Base-by-base conservation (phyloP, 1,140 invertebrate species). In the Ips nitidus region DNA sequence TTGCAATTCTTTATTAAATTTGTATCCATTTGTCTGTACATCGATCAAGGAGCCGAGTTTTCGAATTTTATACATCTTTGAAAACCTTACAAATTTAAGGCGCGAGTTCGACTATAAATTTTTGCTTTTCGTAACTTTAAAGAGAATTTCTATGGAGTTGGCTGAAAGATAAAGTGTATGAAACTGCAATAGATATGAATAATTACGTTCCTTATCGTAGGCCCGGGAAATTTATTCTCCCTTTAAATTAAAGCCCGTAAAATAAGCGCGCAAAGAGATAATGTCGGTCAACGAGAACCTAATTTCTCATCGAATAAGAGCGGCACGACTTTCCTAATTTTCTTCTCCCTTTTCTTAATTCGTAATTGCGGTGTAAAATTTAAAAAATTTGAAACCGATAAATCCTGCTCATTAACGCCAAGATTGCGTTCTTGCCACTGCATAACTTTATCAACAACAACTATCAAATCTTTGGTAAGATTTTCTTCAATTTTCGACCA, bases 221-320 rank as follows among this genome's bases (percentile, higher is more conserved):
- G 6, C 52, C 4, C 41, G 6, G 8, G 22, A 40, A 56, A 56
- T 56, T 55, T 65, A 55, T 65, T 65, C 53, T 50, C 42, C 63
- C 63, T 56, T 64, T 65, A 65, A 56, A 65, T 65, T 65, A 65
- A 43, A 65, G n/a, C 8, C 53, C 56, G 53, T 65, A 65, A 65
- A 65, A 56, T 57, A 55, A 65, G 63, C 52, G 42, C 38, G 53
- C 36, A 40, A 65, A 56, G 41, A 65, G 63, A 65, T 65, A 65
- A 65, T 65, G 63, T 65, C 63, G 63, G 63, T 65, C 63, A 65
- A 57, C 63, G 52, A 56, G 63, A 57, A 41, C 63, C 63, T 65
- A 65, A 65, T 65, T 65, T 65, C 63, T 65, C 63, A 65, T 65
- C 53, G 52, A 65, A 65, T 65, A 57, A 65, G 42, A 52, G 63